Evolutionary conservation across 1,140 invertebrate species (phyloP).

Genomic region (Camponotus floridanus): DNA sequence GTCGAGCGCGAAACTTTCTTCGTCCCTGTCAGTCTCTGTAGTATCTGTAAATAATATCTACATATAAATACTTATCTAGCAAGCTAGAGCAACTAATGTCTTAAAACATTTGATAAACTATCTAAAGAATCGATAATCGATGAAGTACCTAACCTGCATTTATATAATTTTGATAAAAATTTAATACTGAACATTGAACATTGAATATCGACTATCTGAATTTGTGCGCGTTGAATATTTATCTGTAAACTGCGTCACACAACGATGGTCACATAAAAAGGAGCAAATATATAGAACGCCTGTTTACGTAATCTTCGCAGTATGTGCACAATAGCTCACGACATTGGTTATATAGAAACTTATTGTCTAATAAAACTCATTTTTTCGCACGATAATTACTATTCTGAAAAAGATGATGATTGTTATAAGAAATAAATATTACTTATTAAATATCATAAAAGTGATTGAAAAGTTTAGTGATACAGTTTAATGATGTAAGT

Average conservation of each 20-base stretch:
- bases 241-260: slow-evolving; percentile 29
- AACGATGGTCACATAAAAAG: neutral
- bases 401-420: neutral
- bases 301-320: slow-evolving; percentile 36
- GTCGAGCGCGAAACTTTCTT: slow-evolving; percentile 41
- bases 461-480: neutral
- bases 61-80: neutral
- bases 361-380: slow-evolving; percentile 35
- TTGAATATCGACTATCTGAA: neutral
- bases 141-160: slow-evolving; percentile 46
- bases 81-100: neutral
- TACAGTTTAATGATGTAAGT: neutral
- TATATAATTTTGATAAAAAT: slow-evolving; percentile 22
- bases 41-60: slow-evolving; percentile 55
- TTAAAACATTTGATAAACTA: slow-evolving; percentile 17
- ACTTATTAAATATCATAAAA: neutral
- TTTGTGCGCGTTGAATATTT: slow-evolving; percentile 20
- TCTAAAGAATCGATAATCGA: slow-evolving; percentile 6
- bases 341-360: slow-evolving; percentile 14
- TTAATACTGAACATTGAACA: neutral
- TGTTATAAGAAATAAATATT: neutral
- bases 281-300: neutral
- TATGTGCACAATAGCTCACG: neutral
- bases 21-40: slow-evolving; percentile 28
- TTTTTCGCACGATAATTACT: neutral